phyloP scores from a whole-genome alignment of 2,888 invertebrate species.

The Calameuta filiformis region DNA sequence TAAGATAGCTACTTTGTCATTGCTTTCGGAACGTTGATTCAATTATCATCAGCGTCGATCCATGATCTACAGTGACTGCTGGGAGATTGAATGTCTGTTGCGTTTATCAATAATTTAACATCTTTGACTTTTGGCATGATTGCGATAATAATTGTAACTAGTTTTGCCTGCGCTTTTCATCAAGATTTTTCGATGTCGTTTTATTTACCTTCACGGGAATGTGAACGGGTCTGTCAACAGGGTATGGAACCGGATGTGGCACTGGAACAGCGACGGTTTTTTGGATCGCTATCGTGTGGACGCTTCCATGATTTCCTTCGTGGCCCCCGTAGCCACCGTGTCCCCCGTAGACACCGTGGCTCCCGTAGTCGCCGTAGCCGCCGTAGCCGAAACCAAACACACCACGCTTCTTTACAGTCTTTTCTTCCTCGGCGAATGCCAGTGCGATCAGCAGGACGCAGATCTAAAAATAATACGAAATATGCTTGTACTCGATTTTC shows the following conservation, averaged over 20 bases:
- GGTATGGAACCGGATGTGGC: slow-evolving; percentile 67
- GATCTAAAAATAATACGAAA: slow-evolving; percentile 53
- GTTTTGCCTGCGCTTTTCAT: not conserved
- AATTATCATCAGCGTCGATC: not conserved
- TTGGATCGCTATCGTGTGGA: slow-evolving; percentile 63
- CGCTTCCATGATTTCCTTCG: slow-evolving; percentile 48
- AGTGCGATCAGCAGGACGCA: slow-evolving; percentile 64
- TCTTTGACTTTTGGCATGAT: not conserved
- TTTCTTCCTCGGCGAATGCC: slow-evolving; percentile 60
- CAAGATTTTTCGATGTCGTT: not conserved
- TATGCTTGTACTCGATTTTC: not conserved
- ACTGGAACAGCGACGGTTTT: slow-evolving; percentile 67
- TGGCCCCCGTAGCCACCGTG: slow-evolving; percentile 36
- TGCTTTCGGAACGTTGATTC: not conserved
- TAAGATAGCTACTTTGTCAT: not conserved
- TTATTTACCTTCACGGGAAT: slow-evolving; percentile 61
- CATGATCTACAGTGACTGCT: not conserved
- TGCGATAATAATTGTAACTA: not conserved
- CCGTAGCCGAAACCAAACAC: slow-evolving; percentile 42
- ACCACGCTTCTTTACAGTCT: slow-evolving; percentile 55
- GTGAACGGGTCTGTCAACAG: slow-evolving; percentile 68
- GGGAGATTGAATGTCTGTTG: not conserved
- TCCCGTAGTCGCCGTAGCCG: slow-evolving; percentile 37
- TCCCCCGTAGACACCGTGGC: slow-evolving; percentile 36
- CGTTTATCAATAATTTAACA: not conserved